phyloP scores from a whole-genome alignment of 2,113 vertebrate genomes.

The Carollia perspicillata region DNA sequence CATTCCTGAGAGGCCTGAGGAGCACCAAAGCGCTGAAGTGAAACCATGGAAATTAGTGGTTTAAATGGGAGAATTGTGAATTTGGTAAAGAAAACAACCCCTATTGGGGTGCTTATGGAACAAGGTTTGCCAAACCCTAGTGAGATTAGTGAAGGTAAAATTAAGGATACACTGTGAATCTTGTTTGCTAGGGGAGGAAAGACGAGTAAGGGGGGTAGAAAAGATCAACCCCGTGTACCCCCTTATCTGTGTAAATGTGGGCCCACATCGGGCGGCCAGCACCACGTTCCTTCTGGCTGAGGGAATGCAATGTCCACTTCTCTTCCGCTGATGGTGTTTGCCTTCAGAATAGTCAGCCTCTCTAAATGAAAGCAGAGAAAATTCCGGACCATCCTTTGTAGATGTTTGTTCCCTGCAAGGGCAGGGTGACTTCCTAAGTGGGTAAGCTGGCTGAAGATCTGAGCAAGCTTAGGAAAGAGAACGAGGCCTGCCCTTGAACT shows the following conservation, averaged over 20 bases:
- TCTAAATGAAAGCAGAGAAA: background rate
- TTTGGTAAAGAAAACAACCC: conserved; percentile 82
- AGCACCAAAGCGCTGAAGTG: conserved; percentile 75
- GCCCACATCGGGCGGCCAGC: accelerated
- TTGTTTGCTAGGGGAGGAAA: conserved; percentile 60
- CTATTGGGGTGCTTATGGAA: conserved; percentile 58
- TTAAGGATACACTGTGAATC: conserved; percentile 68
- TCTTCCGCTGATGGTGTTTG: background rate
- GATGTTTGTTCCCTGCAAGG: conserved; percentile 56
- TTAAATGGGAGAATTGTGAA: conserved; percentile 79
- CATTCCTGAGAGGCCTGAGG: conserved; percentile 76
- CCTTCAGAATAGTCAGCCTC: background rate
- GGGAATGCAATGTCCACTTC: background rate
- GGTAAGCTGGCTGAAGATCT: conserved; percentile 65
- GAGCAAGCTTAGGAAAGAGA: conserved; percentile 1
- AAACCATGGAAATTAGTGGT: conserved; percentile 78
- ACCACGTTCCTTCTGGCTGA: background rate
- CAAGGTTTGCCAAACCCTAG: conserved; percentile 69
- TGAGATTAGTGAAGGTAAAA: conserved; percentile 78
- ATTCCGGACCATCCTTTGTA: conserved; percentile 39
- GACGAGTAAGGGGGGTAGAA: background rate
- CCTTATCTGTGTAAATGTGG: background rate
- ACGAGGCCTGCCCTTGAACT: conserved; percentile 61
- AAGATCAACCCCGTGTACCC: background rate
- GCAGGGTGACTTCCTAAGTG: conserved; percentile 60